These are phyloP conservation scores for Oriolus oriolus DNA, from an alignment of 2,113 vertebrate genomes.

Conservation along the genomic window DNA sequence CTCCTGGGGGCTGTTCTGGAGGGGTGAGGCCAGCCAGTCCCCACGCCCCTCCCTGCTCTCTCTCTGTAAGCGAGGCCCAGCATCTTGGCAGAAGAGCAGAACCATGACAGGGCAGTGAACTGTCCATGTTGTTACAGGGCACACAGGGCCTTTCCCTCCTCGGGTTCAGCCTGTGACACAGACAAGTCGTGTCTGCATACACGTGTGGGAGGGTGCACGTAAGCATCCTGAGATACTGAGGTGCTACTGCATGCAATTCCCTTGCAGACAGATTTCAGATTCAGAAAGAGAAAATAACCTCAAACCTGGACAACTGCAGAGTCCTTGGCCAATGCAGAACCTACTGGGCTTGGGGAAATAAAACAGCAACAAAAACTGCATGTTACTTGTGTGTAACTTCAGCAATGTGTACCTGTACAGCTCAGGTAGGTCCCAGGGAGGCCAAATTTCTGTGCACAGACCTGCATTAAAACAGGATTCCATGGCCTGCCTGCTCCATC, in stretches of 20 bases:
- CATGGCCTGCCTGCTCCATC: accelerated
- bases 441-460: neutral
- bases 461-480: neutral
- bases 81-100: neutral
- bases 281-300: neutral
- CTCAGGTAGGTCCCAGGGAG: neutral
- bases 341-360: neutral
- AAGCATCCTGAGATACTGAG: neutral
- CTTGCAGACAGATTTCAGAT: neutral
- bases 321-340: neutral
- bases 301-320: neutral
- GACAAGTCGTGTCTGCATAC: neutral
- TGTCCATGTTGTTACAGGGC: accelerated
- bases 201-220: accelerated
- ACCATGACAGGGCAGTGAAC: neutral
- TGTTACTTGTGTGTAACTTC: neutral
- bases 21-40: neutral
- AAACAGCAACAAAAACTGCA: accelerated
- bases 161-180: neutral
- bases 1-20: neutral
- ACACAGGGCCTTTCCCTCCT: neutral
- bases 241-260: neutral
- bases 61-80: neutral
- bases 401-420: neutral
- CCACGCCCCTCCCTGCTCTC: neutral